These are phyloP conservation scores for Apotomis turbidana DNA, from an alignment of 2,888 invertebrate species.

Conservation along the genomic window DNA sequence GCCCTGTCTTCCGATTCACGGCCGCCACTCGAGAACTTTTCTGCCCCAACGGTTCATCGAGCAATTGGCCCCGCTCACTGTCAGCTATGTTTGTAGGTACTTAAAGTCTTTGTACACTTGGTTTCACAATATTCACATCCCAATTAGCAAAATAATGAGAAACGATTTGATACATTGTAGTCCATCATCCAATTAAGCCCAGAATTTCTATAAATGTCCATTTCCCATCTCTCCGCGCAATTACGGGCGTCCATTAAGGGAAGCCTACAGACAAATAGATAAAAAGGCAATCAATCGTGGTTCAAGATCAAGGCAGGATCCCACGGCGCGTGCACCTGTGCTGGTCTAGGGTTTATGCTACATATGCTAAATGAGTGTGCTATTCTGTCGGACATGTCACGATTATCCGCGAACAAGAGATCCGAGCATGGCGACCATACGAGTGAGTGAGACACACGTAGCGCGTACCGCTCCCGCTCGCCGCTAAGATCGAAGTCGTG, in stretches of 20 bases:
- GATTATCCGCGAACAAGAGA: background rate
- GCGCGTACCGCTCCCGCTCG: no score
- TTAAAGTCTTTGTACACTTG: no score
- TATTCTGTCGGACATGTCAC: no score
- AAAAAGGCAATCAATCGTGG: constrained; percentile 56
- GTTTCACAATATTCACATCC: background rate
- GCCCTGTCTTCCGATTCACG: no score
- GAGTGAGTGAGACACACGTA: no score
- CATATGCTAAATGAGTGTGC: constrained; percentile 22
- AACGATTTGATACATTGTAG: no score
- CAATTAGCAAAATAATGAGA: background rate
- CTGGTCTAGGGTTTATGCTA: constrained; percentile 26
- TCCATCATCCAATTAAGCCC: constrained; percentile 4
- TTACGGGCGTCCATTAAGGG: constrained; percentile 46
- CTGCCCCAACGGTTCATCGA: no score
- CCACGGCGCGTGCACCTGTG: constrained; percentile 44
- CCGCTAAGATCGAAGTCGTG: no score
- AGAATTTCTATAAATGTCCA: constrained; percentile 22
- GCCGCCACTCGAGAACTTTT: no score
- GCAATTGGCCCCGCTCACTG: no score
- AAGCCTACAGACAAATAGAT: constrained; percentile 47
- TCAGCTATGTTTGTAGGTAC: no score
- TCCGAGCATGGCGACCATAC: no score
- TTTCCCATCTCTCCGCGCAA: constrained; percentile 31
- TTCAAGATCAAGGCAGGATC: constrained; percentile 55